Percentiles rank a stretch among this genome's conserved stretches.
Conservation (phyloP, 2,797 vertebrate species). For the Oreonectes daqikongensis region DNA sequence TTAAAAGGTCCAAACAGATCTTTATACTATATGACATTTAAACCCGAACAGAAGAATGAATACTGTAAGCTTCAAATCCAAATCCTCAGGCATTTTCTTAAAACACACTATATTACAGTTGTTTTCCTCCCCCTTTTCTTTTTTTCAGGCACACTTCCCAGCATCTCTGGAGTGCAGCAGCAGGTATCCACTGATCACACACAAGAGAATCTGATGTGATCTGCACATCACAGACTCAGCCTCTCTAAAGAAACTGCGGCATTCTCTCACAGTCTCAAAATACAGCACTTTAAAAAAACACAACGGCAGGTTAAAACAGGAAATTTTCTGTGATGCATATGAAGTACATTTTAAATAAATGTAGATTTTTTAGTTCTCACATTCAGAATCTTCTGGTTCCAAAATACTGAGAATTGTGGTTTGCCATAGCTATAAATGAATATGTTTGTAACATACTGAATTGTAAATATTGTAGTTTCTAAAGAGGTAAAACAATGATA, state of each 20-base stretch:
- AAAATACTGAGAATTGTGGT: not conserved
- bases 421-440: not conserved
- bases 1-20: not conserved
- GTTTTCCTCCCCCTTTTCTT: not conserved
- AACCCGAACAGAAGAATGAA: not conserved
- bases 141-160: not conserved
- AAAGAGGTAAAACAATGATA: too few relatives aligned
- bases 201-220: slow-evolving; percentile 26
- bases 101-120: not conserved
- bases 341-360: not conserved
- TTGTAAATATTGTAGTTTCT: too few relatives aligned
- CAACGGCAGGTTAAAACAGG: not conserved
- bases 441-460: too few relatives aligned
- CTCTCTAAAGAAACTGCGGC: slow-evolving; percentile 33
- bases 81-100: not conserved
- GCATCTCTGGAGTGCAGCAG: slow-evolving; percentile 7
- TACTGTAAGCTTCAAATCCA: not conserved
- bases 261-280: slow-evolving; percentile 11
- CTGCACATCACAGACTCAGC: slow-evolving; percentile 14
- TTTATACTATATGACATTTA: not conserved
- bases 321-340: slow-evolving; percentile 2
- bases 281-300: not conserved
- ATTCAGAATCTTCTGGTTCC: not conserved
- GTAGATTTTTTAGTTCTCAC: not conserved
- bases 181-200: slow-evolving; percentile 22